Base-by-base conservation (phyloP, 2,888 invertebrate genomes). In the Euphydryas editha region DNA sequence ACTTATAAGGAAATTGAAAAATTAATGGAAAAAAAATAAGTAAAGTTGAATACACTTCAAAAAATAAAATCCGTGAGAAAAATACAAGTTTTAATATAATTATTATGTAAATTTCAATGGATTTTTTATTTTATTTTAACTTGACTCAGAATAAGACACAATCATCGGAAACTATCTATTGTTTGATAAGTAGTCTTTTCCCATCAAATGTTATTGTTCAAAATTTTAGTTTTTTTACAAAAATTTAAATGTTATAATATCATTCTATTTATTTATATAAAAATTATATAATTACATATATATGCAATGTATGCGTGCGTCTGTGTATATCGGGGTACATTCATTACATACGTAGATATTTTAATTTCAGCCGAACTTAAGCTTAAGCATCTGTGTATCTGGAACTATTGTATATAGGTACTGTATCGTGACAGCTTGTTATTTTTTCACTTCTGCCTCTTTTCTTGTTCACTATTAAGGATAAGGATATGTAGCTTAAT, bases 41-140 rank as follows among this genome's bases (percentile, higher is more conserved):
- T 17, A 49, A 47, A 47, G 20, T 47, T 56, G 30, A 49, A 62
- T 37, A 57, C n/a, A 21, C 21, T 47, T 62, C 42, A 47, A 30
- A 49, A 39, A 57, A 39, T 24, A 62, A 57, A 47, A 57, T 62
- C 56, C 62, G 57, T 62, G 62, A 39, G 62, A 62, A 24, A 62
- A 62, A 24, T n/a, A 24, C 47, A 30, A 36, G 36, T 17, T 36
- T 54, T 15, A 54, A 30, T n/a, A 54, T 54, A 17, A 54, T 54
- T n/a, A 10, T 10, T 8, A 36, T 36, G 54, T 54, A 17, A 54
- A 8, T 30, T 51, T n/a, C 8, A 54, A n/a, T 54, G 17, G 30
- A n/a, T 30, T 54, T 54, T 24, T 11, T 36, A 36, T 30, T 15
- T 11, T 39, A 54, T 54, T 30, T 11, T 11, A 54, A 11, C 24